A percentile compares a stretch with the other conserved stretches of the same genome.
These are phyloP conservation scores for Melanotaenia maccullochi DNA, from an alignment of 2,797 vertebrate genomes.

Conservation along the genomic window DNA sequence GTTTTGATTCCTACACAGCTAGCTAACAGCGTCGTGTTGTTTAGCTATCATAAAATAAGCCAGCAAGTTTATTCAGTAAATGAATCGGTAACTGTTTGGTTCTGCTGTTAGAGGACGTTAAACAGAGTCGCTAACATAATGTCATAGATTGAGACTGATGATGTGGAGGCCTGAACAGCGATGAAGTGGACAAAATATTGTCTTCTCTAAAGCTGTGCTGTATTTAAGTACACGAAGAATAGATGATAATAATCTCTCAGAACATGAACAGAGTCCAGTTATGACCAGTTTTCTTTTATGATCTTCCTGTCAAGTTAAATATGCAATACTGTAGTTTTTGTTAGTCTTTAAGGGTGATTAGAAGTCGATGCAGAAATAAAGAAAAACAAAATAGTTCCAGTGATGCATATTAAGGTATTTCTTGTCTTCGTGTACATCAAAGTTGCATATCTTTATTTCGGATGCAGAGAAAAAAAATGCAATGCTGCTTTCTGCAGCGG, in stretches of 20 bases:
- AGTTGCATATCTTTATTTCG: background rate
- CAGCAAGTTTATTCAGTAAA: background rate
- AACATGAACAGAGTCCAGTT: background rate
- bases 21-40: constrained; percentile 41
- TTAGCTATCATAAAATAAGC: constrained; percentile 7
- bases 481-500: background rate
- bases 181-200: background rate
- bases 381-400: background rate
- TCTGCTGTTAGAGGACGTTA: rapidly evolving
- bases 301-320: background rate
- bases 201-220: background rate
- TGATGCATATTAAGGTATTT: background rate
- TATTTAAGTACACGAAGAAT: background rate
- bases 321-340: background rate
- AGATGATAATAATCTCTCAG: background rate
- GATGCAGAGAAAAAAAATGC: background rate
- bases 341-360: background rate
- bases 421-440: background rate
- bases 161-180: background rate
- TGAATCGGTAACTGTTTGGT: background rate
- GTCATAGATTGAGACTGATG: background rate
- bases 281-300: background rate
- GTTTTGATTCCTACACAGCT: constrained; percentile 41
- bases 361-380: background rate
- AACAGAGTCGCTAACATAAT: background rate